Percentiles rank a stretch among this genome's conserved stretches.
phyloP scores from a whole-genome alignment of 2,888 invertebrate species.

The Crematogaster levior region DNA sequence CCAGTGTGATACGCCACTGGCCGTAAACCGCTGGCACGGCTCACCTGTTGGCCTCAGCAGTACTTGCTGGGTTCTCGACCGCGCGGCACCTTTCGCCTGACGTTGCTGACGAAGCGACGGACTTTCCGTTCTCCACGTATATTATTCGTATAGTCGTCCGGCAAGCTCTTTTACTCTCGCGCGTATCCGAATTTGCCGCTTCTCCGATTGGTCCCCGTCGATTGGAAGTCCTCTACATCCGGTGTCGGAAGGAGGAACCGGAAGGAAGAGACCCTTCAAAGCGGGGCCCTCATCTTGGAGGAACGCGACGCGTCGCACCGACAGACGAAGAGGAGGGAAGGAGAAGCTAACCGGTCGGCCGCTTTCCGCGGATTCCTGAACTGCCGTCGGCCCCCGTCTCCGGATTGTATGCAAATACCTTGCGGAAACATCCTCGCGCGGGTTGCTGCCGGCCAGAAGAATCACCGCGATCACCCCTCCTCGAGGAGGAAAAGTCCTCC shows the following conservation, averaged over 20 bases:
- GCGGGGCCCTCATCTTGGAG: conserved; percentile 10
- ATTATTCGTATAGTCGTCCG: neutral
- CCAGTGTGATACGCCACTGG: conserved; percentile 77
- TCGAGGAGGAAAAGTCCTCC: neutral
- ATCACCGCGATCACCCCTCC: neutral
- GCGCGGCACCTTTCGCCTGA: conserved; percentile 74
- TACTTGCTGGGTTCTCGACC: conserved; percentile 78
- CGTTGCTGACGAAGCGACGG: conserved; percentile 47
- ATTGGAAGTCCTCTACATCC: neutral
- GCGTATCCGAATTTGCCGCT: neutral
- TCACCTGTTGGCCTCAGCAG: conserved; percentile 81
- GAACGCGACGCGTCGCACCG: conserved; percentile 29
- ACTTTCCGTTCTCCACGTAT: conserved; percentile 22
- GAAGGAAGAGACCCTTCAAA: neutral
- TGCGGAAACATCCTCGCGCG: conserved; percentile 61
- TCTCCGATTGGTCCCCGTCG: neutral
- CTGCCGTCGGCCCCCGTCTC: conserved; percentile 49
- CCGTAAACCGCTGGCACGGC: conserved; percentile 79
- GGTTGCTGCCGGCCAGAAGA: conserved; percentile 24
- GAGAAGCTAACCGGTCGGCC: conserved; percentile 48
- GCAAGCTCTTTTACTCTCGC: neutral
- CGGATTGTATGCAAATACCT: conserved; percentile 71
- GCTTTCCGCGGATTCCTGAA: conserved; percentile 68
- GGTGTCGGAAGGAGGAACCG: neutral
- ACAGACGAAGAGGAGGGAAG: conserved; percentile 26